Conservation (phyloP, 1,140 invertebrate species). For the Choristoneura fumiferana region DNA sequence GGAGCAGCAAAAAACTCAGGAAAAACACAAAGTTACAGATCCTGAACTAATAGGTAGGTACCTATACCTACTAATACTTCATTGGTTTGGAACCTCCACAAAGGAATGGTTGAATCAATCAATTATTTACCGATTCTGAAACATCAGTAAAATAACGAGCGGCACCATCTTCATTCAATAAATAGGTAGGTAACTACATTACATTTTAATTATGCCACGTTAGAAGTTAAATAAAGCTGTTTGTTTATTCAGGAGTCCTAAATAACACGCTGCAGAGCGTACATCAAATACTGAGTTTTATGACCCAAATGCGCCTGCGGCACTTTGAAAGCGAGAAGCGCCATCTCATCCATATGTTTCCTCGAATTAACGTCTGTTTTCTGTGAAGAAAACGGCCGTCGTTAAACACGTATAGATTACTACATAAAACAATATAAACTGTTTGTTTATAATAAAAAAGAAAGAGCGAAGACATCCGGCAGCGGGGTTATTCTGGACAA, state of each 20-base stretch:
- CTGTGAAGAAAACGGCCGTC: slow-evolving; percentile 65
- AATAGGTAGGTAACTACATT: slow-evolving; percentile 14
- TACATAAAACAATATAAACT: slow-evolving; percentile 68
- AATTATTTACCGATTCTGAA: neutral
- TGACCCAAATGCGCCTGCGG: slow-evolving; percentile 47
- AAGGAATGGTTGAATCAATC: too few species aligned
- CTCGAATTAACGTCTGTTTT: slow-evolving; percentile 76
- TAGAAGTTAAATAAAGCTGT: slow-evolving; percentile 59
- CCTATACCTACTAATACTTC: too few species aligned
- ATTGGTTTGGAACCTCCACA: too few species aligned
- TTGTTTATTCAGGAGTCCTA: slow-evolving; percentile 58
- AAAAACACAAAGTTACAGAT: too few species aligned
- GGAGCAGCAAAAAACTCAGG: too few species aligned
- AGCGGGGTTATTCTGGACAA: slow-evolving; percentile 16
- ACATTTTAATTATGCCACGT: slow-evolving; percentile 41
- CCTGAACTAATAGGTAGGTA: too few species aligned
- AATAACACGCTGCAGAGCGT: slow-evolving; percentile 57
- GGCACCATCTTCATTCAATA: slow-evolving; percentile 19
- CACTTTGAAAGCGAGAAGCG: slow-evolving; percentile 69
- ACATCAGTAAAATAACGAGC: slow-evolving; percentile 2
- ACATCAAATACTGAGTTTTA: slow-evolving; percentile 71
- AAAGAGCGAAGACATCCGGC: slow-evolving; percentile 22
- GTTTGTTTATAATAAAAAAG: slow-evolving; percentile 65
- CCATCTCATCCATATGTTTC: slow-evolving; percentile 72
- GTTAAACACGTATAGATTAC: slow-evolving; percentile 66